Evolutionary conservation across 2,888 invertebrate genomes (phyloP), one percentile per base, ranked within the genome.

Genomic region (Heteromyza rotundicornis): DNA sequence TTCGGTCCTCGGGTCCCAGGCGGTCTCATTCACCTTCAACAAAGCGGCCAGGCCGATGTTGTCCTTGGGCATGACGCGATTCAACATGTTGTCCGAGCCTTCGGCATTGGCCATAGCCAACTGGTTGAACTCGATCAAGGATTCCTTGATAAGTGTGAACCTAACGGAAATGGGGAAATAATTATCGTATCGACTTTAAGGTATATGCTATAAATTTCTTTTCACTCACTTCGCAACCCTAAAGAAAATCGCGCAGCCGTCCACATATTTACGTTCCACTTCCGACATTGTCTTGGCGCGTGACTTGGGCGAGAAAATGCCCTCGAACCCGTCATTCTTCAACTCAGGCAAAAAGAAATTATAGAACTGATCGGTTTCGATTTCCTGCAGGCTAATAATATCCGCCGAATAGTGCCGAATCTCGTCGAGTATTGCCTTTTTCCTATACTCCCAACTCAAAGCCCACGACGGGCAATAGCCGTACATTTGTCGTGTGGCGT

Each of bases 381-480:
- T 97, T 85, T 99, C 99, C 90, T 98, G 89, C 66, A 88, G 88
- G 80, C 96, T 96, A 82, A 99, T 97, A 75, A 99, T 96, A 84
- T 99, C 98, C 55, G 98, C 97, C 59, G 93, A 91, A 84, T 97
- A 98, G 84, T 95, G 95, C 72, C 94, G 88, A 79, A 99, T 96
- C 85, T 99, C 98, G 80, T 95, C 94, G 79, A 99, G 88, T 80
- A 99, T 98, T 66, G 94, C 83, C 85, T 96, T 96, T 87, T 97
- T 96, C 73, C 99, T 88, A 86, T 98, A 98, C 79, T 97, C 96
- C 99, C 99, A 99, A 82, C 92, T 93, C 64, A 99, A 88, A 58
- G 98, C 98, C 98, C 98, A 99, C 74, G 95, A 93, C 20, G 99
- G 98, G 84, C 98, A 99, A 86, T 99, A 99, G 74, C 96, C 97